Percentiles rank a stretch among this genome's conserved stretches.
Conservation (phyloP, 1,140 invertebrate species). For the Megathymus violae region DNA sequence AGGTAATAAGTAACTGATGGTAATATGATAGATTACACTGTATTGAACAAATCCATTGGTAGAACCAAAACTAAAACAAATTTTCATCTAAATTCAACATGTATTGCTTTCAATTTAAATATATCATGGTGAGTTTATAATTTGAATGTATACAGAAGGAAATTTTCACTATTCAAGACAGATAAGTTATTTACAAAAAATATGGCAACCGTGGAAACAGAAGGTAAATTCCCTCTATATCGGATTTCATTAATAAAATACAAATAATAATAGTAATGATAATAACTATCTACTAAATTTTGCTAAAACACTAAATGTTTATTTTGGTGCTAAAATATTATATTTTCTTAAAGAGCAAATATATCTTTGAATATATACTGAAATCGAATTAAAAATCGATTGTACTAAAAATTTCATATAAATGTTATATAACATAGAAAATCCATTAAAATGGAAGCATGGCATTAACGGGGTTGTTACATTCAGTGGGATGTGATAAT, state of each 20-base stretch:
- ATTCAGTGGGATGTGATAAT: slow-evolving; percentile 36
- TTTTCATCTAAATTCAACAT: slow-evolving; percentile 38
- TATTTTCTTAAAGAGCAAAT: slow-evolving; percentile 43
- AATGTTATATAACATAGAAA: slow-evolving; percentile 34
- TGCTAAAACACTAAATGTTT: slow-evolving; percentile 63
- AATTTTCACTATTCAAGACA: slow-evolving; percentile 48
- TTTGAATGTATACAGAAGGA: slow-evolving; percentile 28
- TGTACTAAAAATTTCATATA: slow-evolving; percentile 63
- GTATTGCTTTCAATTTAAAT: slow-evolving; percentile 35
- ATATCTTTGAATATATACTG: slow-evolving; percentile 55
- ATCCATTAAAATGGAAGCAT: slow-evolving; percentile 51
- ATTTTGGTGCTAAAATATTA: slow-evolving; percentile 56
- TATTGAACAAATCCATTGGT: slow-evolving; percentile 14
- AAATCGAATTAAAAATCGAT: slow-evolving; percentile 60
- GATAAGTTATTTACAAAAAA: slow-evolving; percentile 66
- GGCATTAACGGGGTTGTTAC: slow-evolving; percentile 50
- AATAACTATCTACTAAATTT: slow-evolving; percentile 59
- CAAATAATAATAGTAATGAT: slow-evolving; percentile 50
- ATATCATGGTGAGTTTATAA: slow-evolving; percentile 34
- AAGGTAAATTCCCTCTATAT: slow-evolving; percentile 37
- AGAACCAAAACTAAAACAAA: slow-evolving; percentile 26
- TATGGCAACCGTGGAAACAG: slow-evolving; percentile 73
- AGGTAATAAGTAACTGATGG: no score
- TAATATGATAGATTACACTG: no score
- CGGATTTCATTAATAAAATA: slow-evolving; percentile 25